Percentiles rank a stretch among this genome's conserved stretches.
phyloP scores from a whole-genome alignment of 2,797 vertebrate species.

The Gambelia wislizenii region DNA sequence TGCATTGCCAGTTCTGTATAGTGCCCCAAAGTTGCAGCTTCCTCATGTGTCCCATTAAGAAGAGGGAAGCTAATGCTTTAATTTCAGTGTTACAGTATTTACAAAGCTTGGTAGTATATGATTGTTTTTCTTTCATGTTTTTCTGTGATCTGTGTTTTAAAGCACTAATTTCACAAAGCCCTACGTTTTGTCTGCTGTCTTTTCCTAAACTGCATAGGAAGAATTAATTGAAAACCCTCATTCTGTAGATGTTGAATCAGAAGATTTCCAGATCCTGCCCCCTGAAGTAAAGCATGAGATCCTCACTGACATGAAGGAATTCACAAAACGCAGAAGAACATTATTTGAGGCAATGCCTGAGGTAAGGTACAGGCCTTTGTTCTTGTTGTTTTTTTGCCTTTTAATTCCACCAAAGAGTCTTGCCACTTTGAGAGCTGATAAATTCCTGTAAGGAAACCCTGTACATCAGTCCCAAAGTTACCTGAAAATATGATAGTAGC shows the following conservation, averaged over 20 bases:
- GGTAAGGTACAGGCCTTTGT: conserved; percentile 76
- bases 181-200: neutral
- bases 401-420: conserved; percentile 9
- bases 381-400: neutral
- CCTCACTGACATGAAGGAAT: conserved; percentile 95
- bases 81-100: no score
- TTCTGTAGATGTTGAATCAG: conserved; percentile 93
- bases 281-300: conserved; percentile 95
- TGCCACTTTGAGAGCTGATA: conserved; percentile 3
- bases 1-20: neutral
- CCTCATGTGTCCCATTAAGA: neutral
- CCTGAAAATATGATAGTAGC: neutral
- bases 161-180: neutral
- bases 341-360: conserved; percentile 93
- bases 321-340: conserved; percentile 91
- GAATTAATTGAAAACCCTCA: conserved; percentile 84
- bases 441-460: neutral
- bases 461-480: neutral
- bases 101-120: neutral
- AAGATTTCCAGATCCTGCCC: conserved; percentile 90
- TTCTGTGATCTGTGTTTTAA: neutral
- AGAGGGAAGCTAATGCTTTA: neutral
- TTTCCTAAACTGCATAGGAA: conserved; percentile 77
- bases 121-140: neutral
- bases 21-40: neutral